Evolutionary conservation across 2,113 vertebrate species (phyloP), one percentile per base, ranked within the genome.

Genomic region (Laticauda laticaudata): DNA sequence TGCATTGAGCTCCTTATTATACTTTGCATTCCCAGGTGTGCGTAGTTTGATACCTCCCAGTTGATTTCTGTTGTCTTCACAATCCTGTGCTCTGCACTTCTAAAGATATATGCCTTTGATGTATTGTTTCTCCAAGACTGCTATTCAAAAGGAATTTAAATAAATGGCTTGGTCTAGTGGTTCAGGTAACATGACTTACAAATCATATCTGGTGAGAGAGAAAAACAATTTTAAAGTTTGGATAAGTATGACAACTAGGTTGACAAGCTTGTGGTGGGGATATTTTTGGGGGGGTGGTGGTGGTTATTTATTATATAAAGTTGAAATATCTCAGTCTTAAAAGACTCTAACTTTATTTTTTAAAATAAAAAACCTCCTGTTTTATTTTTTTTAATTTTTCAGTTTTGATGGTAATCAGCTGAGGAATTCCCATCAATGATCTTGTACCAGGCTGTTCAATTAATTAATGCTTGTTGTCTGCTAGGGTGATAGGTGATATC

Each of bases 361-460:
- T 51, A 10, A 51, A 51, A 51, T 51, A 64, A 64, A n/a, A 57
- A 54, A 34, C 29, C n/a, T 53, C 8, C 23, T 51, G 20, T 93
- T 86, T 93, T 90, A 45, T 61, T 85, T 61, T 61, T 86, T 64
- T 39, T 45, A 87, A 51, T 34, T 90, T 95, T 86, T 93, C 93
- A 96, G 93, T 94, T 87, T 81, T 95, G 95, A 94, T 96, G 93
- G 94, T 96, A 93, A 97, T 96, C 97, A 97, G 95, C 97, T 98
- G 97, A 97, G 95, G 95, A 94, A 94, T 95, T 97, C 96, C 96
- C 97, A 96, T 93, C 95, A 97, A 96, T 92, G 91, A 88, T 64
- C 87, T 23, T 0, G 0, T 95, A 96, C 97, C 97, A 98, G 97
- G 97, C 97, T 97, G 97, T 95, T 97, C 95, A 2, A 94, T 95